phyloP scores from a whole-genome alignment of 2,797 vertebrate genomes.

The Gymnothorax javanicus region DNA sequence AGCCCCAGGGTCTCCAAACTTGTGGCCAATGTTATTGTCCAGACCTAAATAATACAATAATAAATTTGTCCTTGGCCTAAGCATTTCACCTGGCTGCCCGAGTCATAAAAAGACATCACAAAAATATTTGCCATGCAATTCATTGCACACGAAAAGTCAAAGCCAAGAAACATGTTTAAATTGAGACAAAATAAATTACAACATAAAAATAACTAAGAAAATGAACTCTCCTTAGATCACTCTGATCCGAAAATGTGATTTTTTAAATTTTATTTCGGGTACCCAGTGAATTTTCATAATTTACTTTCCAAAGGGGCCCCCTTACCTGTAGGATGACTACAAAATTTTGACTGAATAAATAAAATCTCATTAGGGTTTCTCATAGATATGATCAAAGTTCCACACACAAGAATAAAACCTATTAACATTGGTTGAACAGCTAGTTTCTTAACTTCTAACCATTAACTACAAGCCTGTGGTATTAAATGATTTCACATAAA shows the following conservation, averaged over 20 bases:
- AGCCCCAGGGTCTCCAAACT: too few relatives aligned
- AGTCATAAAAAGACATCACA: neutral
- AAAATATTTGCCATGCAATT: neutral
- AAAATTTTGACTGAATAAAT: neutral
- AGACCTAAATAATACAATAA: too few relatives aligned
- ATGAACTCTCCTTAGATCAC: neutral
- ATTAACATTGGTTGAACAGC: conserved; percentile 16
- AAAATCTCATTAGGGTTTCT: neutral
- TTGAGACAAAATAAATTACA: neutral
- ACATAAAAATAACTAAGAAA: neutral
- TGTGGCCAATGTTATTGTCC: neutral
- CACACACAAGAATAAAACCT: conserved; percentile 6
- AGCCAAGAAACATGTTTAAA: neutral
- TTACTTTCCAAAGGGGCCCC: neutral
- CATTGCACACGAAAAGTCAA: neutral
- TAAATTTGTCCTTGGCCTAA: too few relatives aligned
- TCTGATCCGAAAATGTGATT: too few relatives aligned
- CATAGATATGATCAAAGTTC: neutral
- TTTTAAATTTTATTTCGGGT: too few relatives aligned
- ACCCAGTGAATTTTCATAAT: neutral
- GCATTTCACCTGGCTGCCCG: too few relatives aligned
- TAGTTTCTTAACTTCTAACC: neutral
- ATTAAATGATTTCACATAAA: neutral
- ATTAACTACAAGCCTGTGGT: neutral
- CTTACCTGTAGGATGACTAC: neutral